Percentiles rank a stretch among this genome's conserved stretches.
Conservation (phyloP, 1,140 invertebrate genomes). For the Zelostemma sp. region DNA sequence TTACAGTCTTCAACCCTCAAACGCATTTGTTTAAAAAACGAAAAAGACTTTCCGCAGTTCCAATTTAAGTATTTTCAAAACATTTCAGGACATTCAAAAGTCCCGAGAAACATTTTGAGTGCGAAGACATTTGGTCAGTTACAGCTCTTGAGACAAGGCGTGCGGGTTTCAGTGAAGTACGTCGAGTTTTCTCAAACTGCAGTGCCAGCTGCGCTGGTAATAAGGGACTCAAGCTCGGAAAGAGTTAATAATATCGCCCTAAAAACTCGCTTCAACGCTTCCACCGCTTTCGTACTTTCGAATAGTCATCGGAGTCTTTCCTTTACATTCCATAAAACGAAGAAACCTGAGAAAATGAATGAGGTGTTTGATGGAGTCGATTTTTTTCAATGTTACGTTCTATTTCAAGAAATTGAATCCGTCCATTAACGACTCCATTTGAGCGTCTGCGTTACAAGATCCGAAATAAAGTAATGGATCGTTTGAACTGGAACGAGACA, state of each 20-base stretch:
- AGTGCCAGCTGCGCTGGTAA: conserved; percentile 25
- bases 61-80: too few species aligned
- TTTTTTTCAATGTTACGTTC: too few species aligned
- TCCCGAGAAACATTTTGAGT: conserved; percentile 21
- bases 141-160: conserved; percentile 10
- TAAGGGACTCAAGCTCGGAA: conserved; percentile 16
- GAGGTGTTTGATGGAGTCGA: too few species aligned
- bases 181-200: conserved; percentile 13
- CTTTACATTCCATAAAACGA: neutral
- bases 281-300: neutral
- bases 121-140: conserved; percentile 21
- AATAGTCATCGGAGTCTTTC: conserved; percentile 7
- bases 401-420: too few species aligned
- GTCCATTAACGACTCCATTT: too few species aligned
- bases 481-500: too few species aligned
- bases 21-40: too few species aligned
- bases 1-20: too few species aligned
- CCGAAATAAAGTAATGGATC: too few species aligned
- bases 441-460: too few species aligned
- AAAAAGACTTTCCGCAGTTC: too few species aligned
- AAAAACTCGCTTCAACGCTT: conserved; percentile 18
- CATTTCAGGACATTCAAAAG: too few species aligned
- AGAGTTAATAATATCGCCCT: conserved; percentile 23
- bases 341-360: neutral
- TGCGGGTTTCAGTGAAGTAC: conserved; percentile 15